Evolutionary conservation across 2,888 invertebrate genomes (phyloP).

Genomic region (Archaeoteleia sp.): DNA sequence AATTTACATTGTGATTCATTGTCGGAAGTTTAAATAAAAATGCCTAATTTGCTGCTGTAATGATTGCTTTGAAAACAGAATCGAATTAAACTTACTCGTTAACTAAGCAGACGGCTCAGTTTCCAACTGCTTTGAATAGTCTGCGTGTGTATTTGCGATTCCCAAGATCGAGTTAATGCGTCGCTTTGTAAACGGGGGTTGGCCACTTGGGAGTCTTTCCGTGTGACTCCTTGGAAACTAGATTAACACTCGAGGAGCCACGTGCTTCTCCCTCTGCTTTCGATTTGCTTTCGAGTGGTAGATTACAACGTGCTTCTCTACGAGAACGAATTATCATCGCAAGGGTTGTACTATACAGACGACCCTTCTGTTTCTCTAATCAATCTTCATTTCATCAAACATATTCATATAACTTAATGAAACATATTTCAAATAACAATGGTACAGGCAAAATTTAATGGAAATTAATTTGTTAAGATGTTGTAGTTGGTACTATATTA

Average conservation of each 20-base stretch:
- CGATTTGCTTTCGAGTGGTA: background rate
- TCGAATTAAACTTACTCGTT: conserved; percentile 33
- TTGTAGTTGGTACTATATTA: too few species aligned
- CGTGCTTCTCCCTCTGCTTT: conserved; percentile 23
- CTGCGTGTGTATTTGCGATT: conserved; percentile 23
- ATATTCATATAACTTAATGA: too few species aligned
- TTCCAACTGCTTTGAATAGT: background rate
- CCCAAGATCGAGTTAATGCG: conserved; percentile 32
- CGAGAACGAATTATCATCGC: background rate
- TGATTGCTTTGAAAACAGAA: background rate
- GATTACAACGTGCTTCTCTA: conserved; percentile 10
- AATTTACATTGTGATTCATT: too few species aligned
- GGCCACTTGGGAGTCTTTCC: conserved; percentile 20
- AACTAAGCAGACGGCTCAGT: conserved; percentile 37
- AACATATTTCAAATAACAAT: too few species aligned
- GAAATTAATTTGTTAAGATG: too few species aligned
- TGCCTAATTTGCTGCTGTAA: too few species aligned
- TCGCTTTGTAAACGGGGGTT: conserved; percentile 21
- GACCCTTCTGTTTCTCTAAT: too few species aligned
- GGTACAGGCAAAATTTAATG: too few species aligned
- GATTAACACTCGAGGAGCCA: conserved; percentile 41
- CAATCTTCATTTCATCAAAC: too few species aligned
- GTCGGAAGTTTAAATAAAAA: too few species aligned
- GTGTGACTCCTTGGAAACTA: conserved; percentile 22
- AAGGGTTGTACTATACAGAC: too few species aligned